These are phyloP conservation scores for Patiria miniata DNA, from an alignment of 35 echinoderm and acorn worm genomes.

Conservation along the genomic window DNA sequence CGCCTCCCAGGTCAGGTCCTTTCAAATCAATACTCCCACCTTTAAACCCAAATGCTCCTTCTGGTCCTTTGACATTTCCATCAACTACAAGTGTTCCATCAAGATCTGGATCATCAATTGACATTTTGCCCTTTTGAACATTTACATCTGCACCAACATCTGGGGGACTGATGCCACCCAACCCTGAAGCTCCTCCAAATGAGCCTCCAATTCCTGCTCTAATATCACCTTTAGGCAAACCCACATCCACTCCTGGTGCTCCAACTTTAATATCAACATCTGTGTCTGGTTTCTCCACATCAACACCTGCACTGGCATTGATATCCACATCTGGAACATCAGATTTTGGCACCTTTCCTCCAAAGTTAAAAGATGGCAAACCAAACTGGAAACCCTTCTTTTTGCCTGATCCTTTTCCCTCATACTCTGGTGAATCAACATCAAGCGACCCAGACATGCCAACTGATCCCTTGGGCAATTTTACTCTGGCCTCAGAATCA, in stretches of 20 bases:
- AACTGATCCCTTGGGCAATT: conserved; percentile 8
- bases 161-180: conserved; percentile 46
- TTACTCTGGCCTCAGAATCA: conserved; percentile 25
- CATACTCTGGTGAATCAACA: conserved; percentile 56
- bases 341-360: not conserved
- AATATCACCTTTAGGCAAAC: not conserved
- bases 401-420: conserved; percentile 21
- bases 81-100: not conserved
- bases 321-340: conserved; percentile 27
- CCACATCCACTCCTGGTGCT: conserved; percentile 20
- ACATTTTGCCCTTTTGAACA: not conserved
- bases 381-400: conserved; percentile 9
- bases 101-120: not conserved
- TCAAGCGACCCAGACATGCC: conserved; percentile 34
- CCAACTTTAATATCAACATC: conserved; percentile 44
- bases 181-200: conserved; percentile 9
- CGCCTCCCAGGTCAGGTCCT: conserved; percentile 44
- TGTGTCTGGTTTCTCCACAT: conserved; percentile 39
- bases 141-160: conserved; percentile 31
- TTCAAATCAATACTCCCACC: conserved; percentile 30
- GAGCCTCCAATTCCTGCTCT: too few species aligned
- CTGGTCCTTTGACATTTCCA: not conserved
- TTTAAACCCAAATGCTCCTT: conserved; percentile 17
- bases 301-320: conserved; percentile 14
- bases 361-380: not conserved